phyloP scores from a whole-genome alignment of 2,888 invertebrate species.

The Neoaliturus tenellus region DNA sequence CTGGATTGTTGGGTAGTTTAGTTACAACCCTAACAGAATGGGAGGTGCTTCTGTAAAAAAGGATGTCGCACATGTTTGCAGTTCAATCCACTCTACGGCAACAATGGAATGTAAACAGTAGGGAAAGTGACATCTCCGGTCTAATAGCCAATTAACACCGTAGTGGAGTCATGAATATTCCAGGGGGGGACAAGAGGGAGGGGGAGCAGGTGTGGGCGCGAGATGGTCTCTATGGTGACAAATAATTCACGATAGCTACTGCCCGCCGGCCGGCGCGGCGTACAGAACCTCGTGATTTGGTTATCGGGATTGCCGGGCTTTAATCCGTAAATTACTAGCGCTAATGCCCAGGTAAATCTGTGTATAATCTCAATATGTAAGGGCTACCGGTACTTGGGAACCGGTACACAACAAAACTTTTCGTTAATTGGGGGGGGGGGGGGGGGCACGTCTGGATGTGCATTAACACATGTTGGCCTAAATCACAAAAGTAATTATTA shows the following conservation, averaged over 20 bases:
- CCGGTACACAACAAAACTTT: too few species aligned
- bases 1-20: too few species aligned
- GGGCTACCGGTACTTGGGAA: neutral
- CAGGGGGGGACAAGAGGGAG: neutral
- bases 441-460: neutral
- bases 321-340: neutral
- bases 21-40: too few species aligned
- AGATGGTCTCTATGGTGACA: slow-evolving; percentile 23
- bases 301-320: neutral
- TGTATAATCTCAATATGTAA: too few species aligned
- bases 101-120: neutral
- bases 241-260: neutral
- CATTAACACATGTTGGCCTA: too few species aligned
- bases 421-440: too few species aligned
- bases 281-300: neutral
- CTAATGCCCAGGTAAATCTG: too few species aligned
- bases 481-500: too few species aligned
- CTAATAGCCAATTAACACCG: slow-evolving; percentile 23
- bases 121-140: slow-evolving; percentile 5
- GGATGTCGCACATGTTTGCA: too few species aligned
- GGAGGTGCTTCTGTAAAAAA: too few species aligned
- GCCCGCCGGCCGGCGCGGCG: neutral
- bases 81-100: neutral
- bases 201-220: neutral
- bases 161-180: slow-evolving; percentile 26